These are phyloP conservation scores for Sciurus carolinensis DNA, from an alignment of 2,797 vertebrate species.

Conservation along the genomic window DNA sequence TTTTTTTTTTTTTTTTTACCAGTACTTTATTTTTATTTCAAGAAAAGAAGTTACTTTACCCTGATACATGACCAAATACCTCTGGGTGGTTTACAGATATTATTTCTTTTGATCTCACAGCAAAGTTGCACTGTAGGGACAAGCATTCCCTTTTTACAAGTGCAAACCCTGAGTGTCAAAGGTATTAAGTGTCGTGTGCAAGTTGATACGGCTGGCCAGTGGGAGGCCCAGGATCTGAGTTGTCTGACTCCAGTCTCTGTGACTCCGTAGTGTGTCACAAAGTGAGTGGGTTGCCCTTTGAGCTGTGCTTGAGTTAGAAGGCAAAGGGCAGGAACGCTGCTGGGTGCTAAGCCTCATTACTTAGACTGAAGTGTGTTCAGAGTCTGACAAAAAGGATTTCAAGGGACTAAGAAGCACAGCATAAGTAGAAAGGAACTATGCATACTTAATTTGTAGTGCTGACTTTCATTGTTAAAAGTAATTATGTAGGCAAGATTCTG, in stretches of 20 bases:
- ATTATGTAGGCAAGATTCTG: neutral
- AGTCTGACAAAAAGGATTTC: neutral
- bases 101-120: neutral
- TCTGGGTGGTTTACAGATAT: neutral
- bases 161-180: neutral
- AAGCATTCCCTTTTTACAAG: neutral
- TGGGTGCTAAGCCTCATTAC: neutral
- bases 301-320: neutral
- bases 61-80: neutral
- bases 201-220: neutral
- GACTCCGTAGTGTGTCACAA: neutral
- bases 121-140: neutral
- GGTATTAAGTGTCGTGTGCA: neutral
- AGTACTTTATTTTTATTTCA: neutral
- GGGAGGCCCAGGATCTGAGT: neutral
- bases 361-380: neutral
- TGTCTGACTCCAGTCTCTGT: neutral
- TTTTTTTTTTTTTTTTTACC: neutral
- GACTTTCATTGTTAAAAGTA: constrained; percentile 1
- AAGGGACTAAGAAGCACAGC: neutral
- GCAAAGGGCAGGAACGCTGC: neutral
- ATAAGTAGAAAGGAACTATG: neutral
- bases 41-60: neutral
- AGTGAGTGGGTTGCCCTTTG: neutral
- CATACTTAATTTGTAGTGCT: neutral